phyloP scores from a whole-genome alignment of 2,888 invertebrate genomes.

The Galerucella calmariensis region DNA sequence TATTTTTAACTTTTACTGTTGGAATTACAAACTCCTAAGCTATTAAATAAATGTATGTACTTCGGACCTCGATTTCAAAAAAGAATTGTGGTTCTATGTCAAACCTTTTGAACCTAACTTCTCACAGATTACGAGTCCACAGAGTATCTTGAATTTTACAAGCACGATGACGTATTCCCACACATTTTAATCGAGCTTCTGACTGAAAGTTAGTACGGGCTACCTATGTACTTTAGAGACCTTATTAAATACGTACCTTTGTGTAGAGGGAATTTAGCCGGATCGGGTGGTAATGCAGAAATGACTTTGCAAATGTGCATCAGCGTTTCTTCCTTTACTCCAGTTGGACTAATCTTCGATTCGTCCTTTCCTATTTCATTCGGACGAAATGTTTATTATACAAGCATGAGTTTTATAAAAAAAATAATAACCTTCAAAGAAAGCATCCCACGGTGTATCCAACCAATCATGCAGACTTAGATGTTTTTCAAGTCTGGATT shows the following conservation, averaged over 20 bases:
- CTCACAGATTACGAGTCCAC: too few species aligned
- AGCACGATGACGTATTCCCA: too few species aligned
- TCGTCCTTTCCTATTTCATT: slow-evolving; percentile 15
- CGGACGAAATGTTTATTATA: background rate
- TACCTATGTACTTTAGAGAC: too few species aligned
- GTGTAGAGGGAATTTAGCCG: slow-evolving; percentile 86
- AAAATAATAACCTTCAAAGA: slow-evolving; percentile 75
- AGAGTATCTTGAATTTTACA: too few species aligned
- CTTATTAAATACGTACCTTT: slow-evolving; percentile 68
- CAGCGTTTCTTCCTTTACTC: slow-evolving; percentile 84
- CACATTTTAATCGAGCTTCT: too few species aligned
- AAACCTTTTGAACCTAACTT: too few species aligned
- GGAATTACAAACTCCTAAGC: too few species aligned
- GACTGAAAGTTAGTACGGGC: too few species aligned
- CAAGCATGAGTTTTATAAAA: background rate
- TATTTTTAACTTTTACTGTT: too few species aligned
- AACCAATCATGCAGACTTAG: slow-evolving; percentile 95
- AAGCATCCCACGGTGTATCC: slow-evolving; percentile 94
- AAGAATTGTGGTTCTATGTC: too few species aligned
- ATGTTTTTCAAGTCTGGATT: slow-evolving; percentile 83
- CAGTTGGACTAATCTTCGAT: slow-evolving; percentile 80
- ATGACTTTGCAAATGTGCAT: slow-evolving; percentile 86
- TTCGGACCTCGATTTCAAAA: too few species aligned
- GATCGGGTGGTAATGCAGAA: slow-evolving; percentile 79
- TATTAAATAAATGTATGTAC: too few species aligned